Conservation (phyloP, 2,888 invertebrate genomes). For the Hylaea fasciaria region DNA sequence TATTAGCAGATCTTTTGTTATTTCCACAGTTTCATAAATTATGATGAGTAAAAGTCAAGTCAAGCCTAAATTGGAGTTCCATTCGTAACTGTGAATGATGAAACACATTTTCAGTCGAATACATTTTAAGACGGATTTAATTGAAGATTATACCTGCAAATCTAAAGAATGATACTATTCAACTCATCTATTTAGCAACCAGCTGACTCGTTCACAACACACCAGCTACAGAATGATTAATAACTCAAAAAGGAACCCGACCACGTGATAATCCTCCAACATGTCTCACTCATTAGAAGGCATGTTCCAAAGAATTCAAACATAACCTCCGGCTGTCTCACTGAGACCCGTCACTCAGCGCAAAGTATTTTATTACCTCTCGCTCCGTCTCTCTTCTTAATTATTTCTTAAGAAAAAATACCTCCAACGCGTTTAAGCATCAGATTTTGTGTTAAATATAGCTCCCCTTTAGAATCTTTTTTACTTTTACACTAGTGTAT, state of each 20-base stretch:
- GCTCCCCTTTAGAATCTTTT: slow-evolving; percentile 65
- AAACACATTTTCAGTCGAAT: too few species aligned
- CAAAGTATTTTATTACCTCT: slow-evolving; percentile 77
- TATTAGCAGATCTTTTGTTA: slow-evolving; percentile 1
- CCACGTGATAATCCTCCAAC: slow-evolving; percentile 52
- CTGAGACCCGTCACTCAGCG: slow-evolving; percentile 69
- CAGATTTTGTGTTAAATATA: slow-evolving; percentile 81
- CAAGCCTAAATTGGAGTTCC: too few species aligned
- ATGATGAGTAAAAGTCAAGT: too few species aligned
- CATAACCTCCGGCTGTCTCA: slow-evolving; percentile 29
- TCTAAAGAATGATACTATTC: too few species aligned
- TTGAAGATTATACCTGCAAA: too few species aligned
- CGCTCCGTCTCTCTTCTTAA: slow-evolving; percentile 75
- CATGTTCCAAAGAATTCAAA: slow-evolving; percentile 27
- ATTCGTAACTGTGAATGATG: too few species aligned
- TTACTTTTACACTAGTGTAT: slow-evolving; percentile 55
- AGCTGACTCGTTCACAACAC: too few species aligned
- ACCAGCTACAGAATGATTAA: slow-evolving; percentile 36
- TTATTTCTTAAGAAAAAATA: slow-evolving; percentile 68
- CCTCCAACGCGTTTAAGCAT: slow-evolving; percentile 66
- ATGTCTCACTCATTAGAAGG: slow-evolving; percentile 62
- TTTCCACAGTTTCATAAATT: background rate
- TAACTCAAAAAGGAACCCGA: slow-evolving; percentile 36
- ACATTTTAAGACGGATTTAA: too few species aligned
- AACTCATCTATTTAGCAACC: too few species aligned